Conservation (phyloP, 1,140 invertebrate genomes). For the Ips typographus region DNA sequence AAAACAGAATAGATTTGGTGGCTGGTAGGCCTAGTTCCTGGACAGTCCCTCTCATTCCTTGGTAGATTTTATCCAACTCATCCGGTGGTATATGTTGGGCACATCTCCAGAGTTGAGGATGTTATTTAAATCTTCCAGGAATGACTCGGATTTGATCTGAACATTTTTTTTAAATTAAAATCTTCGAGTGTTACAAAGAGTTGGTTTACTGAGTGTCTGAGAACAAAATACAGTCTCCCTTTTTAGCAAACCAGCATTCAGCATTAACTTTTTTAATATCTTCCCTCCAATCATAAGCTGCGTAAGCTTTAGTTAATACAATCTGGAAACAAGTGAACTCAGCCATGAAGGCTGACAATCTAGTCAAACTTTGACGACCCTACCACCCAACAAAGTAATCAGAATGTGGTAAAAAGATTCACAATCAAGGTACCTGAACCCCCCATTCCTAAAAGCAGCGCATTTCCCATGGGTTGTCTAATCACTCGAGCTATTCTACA, state of each 20-base stretch:
- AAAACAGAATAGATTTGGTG: constrained; percentile 74
- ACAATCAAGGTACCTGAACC: constrained; percentile 57
- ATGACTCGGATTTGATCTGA: constrained; percentile 64
- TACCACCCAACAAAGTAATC: constrained; percentile 32
- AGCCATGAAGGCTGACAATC: constrained; percentile 62
- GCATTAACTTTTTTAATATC: constrained; percentile 64
- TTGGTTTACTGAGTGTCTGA: constrained; percentile 62
- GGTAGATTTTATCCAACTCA: constrained; percentile 65
- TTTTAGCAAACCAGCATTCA: constrained; percentile 58
- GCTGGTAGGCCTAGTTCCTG: constrained; percentile 65
- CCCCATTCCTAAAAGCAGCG: constrained; percentile 64
- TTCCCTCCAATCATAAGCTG: constrained; percentile 62
- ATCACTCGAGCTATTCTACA: constrained; percentile 67
- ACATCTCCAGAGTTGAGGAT: constrained; percentile 70
- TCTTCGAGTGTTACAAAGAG: not conserved
- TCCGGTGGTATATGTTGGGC: constrained; percentile 66
- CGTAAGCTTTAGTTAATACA: constrained; percentile 55
- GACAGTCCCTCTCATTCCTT: constrained; percentile 61
- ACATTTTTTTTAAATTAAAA: not conserved
- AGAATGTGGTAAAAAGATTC: no score
- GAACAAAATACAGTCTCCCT: constrained; percentile 67
- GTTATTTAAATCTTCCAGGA: constrained; percentile 71
- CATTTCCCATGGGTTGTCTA: constrained; percentile 62
- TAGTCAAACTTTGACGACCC: constrained; percentile 68
- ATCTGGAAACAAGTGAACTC: constrained; percentile 63